A percentile compares a stretch with the other conserved stretches of the same genome.
phyloP scores from a whole-genome alignment of 2,888 invertebrate genomes.

The Hypselothyrea guttata region DNA sequence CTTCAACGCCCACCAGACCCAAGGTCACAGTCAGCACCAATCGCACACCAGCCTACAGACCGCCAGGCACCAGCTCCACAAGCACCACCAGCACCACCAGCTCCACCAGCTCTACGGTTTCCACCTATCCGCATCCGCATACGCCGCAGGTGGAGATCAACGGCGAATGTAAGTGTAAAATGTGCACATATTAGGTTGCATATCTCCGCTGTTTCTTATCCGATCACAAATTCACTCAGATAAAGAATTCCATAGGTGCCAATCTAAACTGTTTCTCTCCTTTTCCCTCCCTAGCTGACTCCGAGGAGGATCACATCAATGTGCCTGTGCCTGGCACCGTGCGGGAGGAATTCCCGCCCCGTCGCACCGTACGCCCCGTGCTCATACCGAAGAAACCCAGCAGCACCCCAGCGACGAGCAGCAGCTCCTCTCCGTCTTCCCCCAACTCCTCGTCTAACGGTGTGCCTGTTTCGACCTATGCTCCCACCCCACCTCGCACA shows the following conservation, averaged over 20 bases:
- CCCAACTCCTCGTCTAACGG: conserved; percentile 41
- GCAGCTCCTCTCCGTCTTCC: conserved; percentile 22
- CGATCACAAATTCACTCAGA: too few species aligned
- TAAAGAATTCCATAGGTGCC: too few species aligned
- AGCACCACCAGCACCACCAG: conserved; percentile 26
- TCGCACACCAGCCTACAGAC: conserved; percentile 76
- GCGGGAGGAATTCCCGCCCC: conserved; percentile 83
- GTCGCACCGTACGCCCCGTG: conserved; percentile 76
- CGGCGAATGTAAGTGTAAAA: conserved; percentile 72
- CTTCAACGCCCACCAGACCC: conserved; percentile 65
- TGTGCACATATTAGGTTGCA: not conserved
- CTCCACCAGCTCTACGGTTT: conserved; percentile 59
- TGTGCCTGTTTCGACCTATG: conserved; percentile 42
- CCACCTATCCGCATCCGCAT: conserved; percentile 56
- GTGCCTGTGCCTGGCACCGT: conserved; percentile 82
- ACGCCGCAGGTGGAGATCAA: conserved; percentile 78
- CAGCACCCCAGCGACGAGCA: conserved; percentile 75
- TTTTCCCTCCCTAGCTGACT: conserved; percentile 67
- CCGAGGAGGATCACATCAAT: conserved; percentile 80
- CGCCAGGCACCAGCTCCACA: conserved; percentile 38
- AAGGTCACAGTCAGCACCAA: conserved; percentile 79
- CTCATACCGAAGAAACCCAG: conserved; percentile 77
- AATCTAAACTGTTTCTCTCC: not conserved
- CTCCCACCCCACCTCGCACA: conserved; percentile 58
- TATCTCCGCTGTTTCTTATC: too few species aligned